phyloP scores from a whole-genome alignment of 1,140 invertebrate genomes.

The Pygmarrhopalites habei region DNA sequence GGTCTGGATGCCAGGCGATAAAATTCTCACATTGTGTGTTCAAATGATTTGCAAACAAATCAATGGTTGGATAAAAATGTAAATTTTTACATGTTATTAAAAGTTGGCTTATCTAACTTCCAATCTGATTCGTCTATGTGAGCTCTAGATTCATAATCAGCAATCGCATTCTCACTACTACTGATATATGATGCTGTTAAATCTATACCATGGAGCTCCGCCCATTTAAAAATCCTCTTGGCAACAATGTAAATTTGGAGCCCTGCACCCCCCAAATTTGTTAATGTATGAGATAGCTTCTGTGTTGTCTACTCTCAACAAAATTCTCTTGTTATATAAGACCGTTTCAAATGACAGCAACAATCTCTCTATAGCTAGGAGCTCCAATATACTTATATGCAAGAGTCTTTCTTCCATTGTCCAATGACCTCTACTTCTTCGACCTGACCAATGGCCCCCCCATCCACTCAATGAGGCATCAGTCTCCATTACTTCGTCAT shows the following conservation, averaged over 20 bases:
- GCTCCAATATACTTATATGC: slow-evolving; percentile 22
- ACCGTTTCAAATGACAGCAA: neutral
- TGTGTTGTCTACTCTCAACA: slow-evolving; percentile 8
- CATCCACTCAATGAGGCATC: slow-evolving; percentile 6
- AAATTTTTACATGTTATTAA: neutral
- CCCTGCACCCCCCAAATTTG: no score
- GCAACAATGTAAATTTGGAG: neutral
- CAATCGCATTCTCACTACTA: slow-evolving; percentile 2
- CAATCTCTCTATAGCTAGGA: slow-evolving; percentile 10
- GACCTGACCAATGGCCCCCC: slow-evolving; percentile 15
- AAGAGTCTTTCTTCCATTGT: neutral
- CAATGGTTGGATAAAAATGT: neutral
- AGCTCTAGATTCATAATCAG: neutral
- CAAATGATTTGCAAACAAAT: neutral
- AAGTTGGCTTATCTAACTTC: neutral
- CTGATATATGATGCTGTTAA: slow-evolving; percentile 9
- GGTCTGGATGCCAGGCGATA: neutral
- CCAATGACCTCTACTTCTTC: slow-evolving; percentile 16
- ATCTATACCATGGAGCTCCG: neutral
- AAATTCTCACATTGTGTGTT: neutral
- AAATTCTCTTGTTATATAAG: slow-evolving; percentile 23
- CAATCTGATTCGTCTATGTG: neutral
- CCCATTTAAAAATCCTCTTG: slow-evolving; percentile 14
- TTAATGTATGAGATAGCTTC: no score
- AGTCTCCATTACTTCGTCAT: neutral